phyloP scores from a whole-genome alignment of 2,113 vertebrate genomes.

The Promerops cafer region DNA sequence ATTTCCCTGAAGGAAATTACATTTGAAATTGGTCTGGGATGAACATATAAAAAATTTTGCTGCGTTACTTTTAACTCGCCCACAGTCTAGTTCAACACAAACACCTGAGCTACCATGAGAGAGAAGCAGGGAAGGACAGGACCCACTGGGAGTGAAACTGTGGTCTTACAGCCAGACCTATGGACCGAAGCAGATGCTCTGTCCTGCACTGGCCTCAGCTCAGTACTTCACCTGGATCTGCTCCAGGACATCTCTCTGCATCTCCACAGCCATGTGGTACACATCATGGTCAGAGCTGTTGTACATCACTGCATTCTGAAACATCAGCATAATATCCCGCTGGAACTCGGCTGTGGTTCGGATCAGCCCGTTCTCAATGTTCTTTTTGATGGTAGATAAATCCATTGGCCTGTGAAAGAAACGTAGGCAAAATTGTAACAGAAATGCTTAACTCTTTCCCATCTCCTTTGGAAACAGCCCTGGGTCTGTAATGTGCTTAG shows the following conservation, averaged over 20 bases:
- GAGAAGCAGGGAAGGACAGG: not conserved
- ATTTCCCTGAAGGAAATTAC: slow-evolving; percentile 15
- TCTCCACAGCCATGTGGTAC: slow-evolving; percentile 99
- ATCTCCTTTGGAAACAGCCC: not conserved
- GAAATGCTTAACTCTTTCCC: not conserved
- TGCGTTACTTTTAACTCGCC: not conserved
- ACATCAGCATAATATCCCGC: slow-evolving; percentile 99
- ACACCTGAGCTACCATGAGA: not conserved
- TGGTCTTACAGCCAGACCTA: not conserved
- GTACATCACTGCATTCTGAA: slow-evolving; percentile 99
- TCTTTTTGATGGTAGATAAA: slow-evolving; percentile 98
- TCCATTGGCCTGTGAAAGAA: slow-evolving; percentile 88
- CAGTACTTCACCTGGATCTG: slow-evolving; percentile 84
- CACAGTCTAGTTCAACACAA: not conserved
- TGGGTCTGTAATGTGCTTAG: not conserved
- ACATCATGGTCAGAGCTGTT: slow-evolving; percentile 99
- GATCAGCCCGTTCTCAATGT: slow-evolving; percentile 96
- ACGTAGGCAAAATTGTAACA: not conserved
- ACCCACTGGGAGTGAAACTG: not conserved
- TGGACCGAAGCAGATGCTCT: not conserved
- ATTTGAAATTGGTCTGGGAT: not conserved
- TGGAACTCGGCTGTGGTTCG: slow-evolving; percentile 98
- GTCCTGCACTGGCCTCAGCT: not conserved
- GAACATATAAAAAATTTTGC: not conserved
- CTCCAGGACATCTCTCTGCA: slow-evolving; percentile 97